Evolutionary conservation across 2,888 invertebrate species (phyloP).

Genomic region (Leptinotarsa haldemani): DNA sequence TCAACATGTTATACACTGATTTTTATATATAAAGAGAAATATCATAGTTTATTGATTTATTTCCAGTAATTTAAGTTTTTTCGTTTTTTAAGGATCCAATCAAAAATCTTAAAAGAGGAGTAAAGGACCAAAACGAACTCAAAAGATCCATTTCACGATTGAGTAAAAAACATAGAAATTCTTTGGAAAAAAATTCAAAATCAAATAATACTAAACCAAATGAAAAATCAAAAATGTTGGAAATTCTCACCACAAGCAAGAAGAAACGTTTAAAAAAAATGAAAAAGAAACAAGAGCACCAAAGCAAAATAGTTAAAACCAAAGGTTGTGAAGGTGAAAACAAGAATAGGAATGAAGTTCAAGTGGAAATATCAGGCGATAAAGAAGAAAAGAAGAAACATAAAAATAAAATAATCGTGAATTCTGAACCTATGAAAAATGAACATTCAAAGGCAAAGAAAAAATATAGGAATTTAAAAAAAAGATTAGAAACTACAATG

Average conservation of each 20-base stretch:
- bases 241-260: constrained; percentile 42
- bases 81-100: background rate
- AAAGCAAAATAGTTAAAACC: constrained; percentile 2
- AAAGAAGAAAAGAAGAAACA: background rate
- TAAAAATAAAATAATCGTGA: background rate
- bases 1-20: too few species aligned
- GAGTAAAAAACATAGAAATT: background rate
- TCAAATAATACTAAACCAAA: background rate
- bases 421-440: constrained; percentile 33
- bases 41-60: background rate
- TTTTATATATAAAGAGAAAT: too few species aligned
- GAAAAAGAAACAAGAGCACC: constrained; percentile 49
- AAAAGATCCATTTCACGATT: background rate
- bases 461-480: constrained; percentile 37
- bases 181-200: background rate
- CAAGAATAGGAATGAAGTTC: constrained; percentile 23
- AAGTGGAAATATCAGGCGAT: background rate
- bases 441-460: constrained; percentile 28
- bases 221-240: background rate
- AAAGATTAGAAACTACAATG: constrained; percentile 23
- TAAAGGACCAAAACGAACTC: background rate
- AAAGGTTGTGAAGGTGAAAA: background rate
- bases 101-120: background rate
- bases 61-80: background rate
- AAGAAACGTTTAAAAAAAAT: constrained; percentile 56